A percentile compares a stretch with the other conserved stretches of the same genome.
These are phyloP conservation scores for Tragelaphus scriptus DNA, from an alignment of 2,113 vertebrate species.

Conservation along the genomic window DNA sequence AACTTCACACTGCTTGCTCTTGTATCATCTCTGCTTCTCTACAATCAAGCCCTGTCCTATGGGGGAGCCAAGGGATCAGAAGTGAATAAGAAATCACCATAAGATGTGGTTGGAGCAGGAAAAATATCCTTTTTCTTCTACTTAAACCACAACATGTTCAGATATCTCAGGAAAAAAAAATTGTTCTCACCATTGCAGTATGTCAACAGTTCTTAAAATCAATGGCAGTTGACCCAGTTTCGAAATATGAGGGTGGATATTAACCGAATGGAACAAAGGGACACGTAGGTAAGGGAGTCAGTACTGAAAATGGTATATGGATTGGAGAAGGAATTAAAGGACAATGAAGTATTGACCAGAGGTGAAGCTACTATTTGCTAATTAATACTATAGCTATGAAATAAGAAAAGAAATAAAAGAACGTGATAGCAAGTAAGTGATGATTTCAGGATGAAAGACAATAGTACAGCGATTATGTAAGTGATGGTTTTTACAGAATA, in stretches of 20 bases:
- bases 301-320: not conserved
- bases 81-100: not conserved
- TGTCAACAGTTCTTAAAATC: not conserved
- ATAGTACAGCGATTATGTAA: not conserved
- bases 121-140: not conserved
- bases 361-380: not conserved
- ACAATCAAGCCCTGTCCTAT: not conserved
- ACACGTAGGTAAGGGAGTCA: not conserved
- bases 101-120: not conserved
- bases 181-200: not conserved
- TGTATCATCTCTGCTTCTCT: not conserved
- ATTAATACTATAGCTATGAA: conserved; percentile 39
- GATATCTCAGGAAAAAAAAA: not conserved
- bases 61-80: no score
- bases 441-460: conserved; percentile 26
- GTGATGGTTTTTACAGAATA: conserved; percentile 17
- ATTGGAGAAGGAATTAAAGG: not conserved
- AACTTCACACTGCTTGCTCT: not conserved
- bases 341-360: not conserved
- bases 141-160: not conserved
- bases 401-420: conserved; percentile 37
- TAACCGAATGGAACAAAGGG: not conserved
- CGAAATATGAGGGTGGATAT: not conserved
- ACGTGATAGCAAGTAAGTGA: not conserved
- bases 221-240: not conserved